These are phyloP conservation scores for Andinoacara biseriatus DNA, from an alignment of 2,113 vertebrate species.

Conservation along the genomic window DNA sequence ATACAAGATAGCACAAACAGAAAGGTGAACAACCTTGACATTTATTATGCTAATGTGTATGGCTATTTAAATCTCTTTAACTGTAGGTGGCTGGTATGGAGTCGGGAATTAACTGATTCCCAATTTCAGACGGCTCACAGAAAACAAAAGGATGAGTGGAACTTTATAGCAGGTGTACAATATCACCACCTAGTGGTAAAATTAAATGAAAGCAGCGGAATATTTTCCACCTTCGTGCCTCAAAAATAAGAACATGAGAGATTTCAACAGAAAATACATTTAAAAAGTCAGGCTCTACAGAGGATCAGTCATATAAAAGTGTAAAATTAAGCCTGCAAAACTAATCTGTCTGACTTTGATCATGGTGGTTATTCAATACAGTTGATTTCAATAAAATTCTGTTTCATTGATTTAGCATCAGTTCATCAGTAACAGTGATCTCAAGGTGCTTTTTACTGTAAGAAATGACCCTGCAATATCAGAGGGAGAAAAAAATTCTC, in stretches of 20 bases:
- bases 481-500: background rate
- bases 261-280: background rate
- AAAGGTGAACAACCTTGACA: constrained; percentile 17
- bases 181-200: constrained; percentile 59
- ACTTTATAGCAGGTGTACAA: background rate
- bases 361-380: background rate
- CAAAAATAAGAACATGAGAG: background rate
- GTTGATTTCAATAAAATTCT: background rate
- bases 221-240: background rate
- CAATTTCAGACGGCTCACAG: constrained; percentile 28
- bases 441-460: background rate
- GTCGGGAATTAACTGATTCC: constrained; percentile 42
- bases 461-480: background rate
- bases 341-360: background rate
- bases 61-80: constrained; percentile 29
- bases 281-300: background rate
- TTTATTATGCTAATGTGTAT: constrained; percentile 3
- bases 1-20: constrained; percentile 32
- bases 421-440: background rate
- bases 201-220: background rate
- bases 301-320: background rate
- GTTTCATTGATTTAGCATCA: background rate
- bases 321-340: background rate
- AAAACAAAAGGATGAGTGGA: background rate
- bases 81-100: background rate